Conservation (phyloP, 2,888 invertebrate species). For the Atrina japonica region DNA sequence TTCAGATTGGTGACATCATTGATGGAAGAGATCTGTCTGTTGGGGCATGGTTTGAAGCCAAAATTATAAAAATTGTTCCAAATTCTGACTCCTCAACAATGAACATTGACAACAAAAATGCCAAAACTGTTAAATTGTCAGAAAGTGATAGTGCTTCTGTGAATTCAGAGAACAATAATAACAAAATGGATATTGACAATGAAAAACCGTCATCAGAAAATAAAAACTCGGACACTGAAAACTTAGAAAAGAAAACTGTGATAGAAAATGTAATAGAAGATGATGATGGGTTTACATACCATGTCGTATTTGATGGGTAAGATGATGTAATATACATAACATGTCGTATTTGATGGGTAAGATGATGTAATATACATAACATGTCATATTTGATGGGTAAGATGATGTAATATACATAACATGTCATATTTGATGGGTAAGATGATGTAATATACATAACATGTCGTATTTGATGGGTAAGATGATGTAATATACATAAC, state of each 20-base stretch:
- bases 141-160: conserved; percentile 27
- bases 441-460: conserved; percentile 40
- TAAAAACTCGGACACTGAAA: conserved; percentile 25
- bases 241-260: conserved; percentile 14
- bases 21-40: conserved; percentile 85
- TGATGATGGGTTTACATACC: conserved; percentile 72
- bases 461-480: conserved; percentile 77
- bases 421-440: conserved; percentile 77
- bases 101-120: conserved; percentile 26
- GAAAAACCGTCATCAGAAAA: conserved; percentile 23
- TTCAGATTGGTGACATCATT: conserved; percentile 84
- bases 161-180: conserved; percentile 8
- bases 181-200: conserved; percentile 7
- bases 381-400: conserved; percentile 77
- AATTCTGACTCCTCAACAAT: not conserved
- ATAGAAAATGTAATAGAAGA: conserved; percentile 42
- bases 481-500: conserved; percentile 40
- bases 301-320: conserved; percentile 77
- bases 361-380: conserved; percentile 67
- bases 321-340: conserved; percentile 67
- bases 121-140: conserved; percentile 17
- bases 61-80: conserved; percentile 70
- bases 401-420: conserved; percentile 67
- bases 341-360: conserved; percentile 77
- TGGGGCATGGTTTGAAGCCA: conserved; percentile 89